Evolutionary conservation across 2,888 invertebrate species (phyloP), one percentile per base, ranked within the genome.

Genomic region (Hoplodrina blanda): DNA sequence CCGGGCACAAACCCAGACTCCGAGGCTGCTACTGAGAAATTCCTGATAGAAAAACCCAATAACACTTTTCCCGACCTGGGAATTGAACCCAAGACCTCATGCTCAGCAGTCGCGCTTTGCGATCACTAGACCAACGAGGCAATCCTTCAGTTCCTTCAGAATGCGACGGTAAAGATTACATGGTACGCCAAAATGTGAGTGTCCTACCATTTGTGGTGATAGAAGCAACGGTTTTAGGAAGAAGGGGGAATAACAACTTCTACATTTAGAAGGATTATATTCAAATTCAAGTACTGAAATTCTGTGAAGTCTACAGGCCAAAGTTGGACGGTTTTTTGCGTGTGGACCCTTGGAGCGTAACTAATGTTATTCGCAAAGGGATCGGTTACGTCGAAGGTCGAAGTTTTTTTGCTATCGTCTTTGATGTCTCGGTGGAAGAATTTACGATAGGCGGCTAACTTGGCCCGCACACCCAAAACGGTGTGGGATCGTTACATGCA

Each of bases 321-420:
- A 73, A 82, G 46, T 54, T 71, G 63, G 61, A 19, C 63, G 53
- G 61, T 80, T 81, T 41, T 78, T 74, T 71, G 62, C 62, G 25
- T 62, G 20, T 57, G 54, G 57, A 68, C 69, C 77, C 70, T 70
- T 79, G 69, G 56, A 85, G 83, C 85, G 87, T 84, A 73, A 85
- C 87, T 86, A 88, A 88, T 86, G 73, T 76, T 70, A 81, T 82
- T 76, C 84, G 81, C 83, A 77, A 84, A 87, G 85, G 85, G 86
- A 81, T 85, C 50, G 59, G 68, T 84, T 82, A 78, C 82, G 69
- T 79, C 82, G 80, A 91, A 91, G 90, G 91, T 82, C 87, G 76
- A 72, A 44, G 73, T 83, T 87, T 78, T 80, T 41, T 76, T 76
- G 61, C 25, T 41, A 68, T 53, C 49, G 44, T 59, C 54, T 81